These are phyloP conservation scores for Cheilosia pagana DNA, from an alignment of 2,888 invertebrate genomes.

Conservation along the genomic window DNA sequence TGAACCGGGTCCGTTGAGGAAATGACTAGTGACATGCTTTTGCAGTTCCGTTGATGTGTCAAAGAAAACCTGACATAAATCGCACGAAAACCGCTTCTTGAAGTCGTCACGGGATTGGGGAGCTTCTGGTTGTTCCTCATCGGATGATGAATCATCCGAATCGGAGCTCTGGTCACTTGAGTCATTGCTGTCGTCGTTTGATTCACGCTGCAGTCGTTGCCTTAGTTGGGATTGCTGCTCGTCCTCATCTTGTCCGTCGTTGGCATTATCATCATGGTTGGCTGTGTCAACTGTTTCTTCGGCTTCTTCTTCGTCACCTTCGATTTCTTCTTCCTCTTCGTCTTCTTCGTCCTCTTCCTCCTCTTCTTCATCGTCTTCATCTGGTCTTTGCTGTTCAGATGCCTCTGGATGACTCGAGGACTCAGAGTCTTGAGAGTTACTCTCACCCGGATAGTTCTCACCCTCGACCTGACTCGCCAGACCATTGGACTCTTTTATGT, in stretches of 20 bases:
- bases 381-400: slow-evolving; percentile 41
- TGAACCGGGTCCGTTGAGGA: slow-evolving; percentile 82
- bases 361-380: slow-evolving; percentile 56
- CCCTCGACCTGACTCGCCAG: slow-evolving; percentile 37
- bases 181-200: slow-evolving; percentile 72
- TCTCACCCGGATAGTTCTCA: slow-evolving; percentile 58
- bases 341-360: slow-evolving; percentile 47
- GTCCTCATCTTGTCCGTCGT: slow-evolving; percentile 71
- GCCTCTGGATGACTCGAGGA: slow-evolving; percentile 54
- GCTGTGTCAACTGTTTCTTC: slow-evolving; percentile 46
- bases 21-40: slow-evolving; percentile 83
- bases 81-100: slow-evolving; percentile 81
- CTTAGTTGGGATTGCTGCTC: slow-evolving; percentile 77
- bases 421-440: slow-evolving; percentile 68
- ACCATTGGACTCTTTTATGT: slow-evolving; percentile 80
- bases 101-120: slow-evolving; percentile 29
- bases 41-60: slow-evolving; percentile 82
- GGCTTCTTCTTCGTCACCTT: slow-evolving; percentile 71
- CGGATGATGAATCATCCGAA: slow-evolving; percentile 72
- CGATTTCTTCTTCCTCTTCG: slow-evolving; percentile 57
- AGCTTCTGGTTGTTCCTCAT: slow-evolving; percentile 74
- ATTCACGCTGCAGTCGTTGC: slow-evolving; percentile 74
- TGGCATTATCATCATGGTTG: slow-evolving; percentile 60
- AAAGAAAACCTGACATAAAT: slow-evolving; percentile 83
- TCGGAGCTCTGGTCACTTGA: slow-evolving; percentile 67